Evolutionary conservation across 2,888 invertebrate species (phyloP).

Genomic region (Lepeophtheirus nordmannii): DNA sequence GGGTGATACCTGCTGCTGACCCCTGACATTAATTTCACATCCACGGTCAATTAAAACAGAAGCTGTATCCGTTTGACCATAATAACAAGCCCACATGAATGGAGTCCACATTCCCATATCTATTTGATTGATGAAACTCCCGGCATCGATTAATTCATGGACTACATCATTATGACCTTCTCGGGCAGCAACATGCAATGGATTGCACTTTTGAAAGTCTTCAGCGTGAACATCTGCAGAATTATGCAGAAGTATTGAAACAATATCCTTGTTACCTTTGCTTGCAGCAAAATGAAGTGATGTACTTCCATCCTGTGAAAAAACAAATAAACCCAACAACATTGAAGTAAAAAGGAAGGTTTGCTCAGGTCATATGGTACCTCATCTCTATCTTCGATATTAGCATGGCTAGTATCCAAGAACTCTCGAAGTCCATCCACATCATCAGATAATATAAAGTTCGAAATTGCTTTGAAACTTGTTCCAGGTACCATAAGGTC

Average conservation of each 20-base stretch:
- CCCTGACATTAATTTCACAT: slow-evolving; percentile 86
- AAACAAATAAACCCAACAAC: slow-evolving; percentile 27
- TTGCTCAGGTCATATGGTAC: slow-evolving; percentile 37
- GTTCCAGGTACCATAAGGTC: slow-evolving; percentile 8
- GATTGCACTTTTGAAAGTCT: slow-evolving; percentile 86
- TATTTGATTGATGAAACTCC: slow-evolving; percentile 66
- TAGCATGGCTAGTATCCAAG: slow-evolving; percentile 57
- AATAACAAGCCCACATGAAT: slow-evolving; percentile 94
- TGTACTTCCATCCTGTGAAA: slow-evolving; percentile 77
- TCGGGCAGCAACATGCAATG: slow-evolving; percentile 74
- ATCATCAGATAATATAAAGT: slow-evolving; percentile 40
- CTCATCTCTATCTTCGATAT: slow-evolving; percentile 73
- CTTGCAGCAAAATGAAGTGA: slow-evolving; percentile 80
- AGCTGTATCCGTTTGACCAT: slow-evolving; percentile 55
- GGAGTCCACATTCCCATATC: slow-evolving; percentile 93
- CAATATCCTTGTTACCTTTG: slow-evolving; percentile 66
- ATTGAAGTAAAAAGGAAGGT: too few species aligned
- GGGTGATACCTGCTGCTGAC: slow-evolving; percentile 82
- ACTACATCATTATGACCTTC: slow-evolving; percentile 70
- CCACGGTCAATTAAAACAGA: slow-evolving; percentile 61
- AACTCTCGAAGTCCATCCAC: slow-evolving; percentile 60
- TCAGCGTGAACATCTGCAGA: slow-evolving; percentile 82
- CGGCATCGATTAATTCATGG: slow-evolving; percentile 62
- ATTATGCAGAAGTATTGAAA: slow-evolving; percentile 64
- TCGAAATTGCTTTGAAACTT: not conserved